A percentile compares a stretch with the other conserved stretches of the same genome.
Conservation (phyloP, 2,113 vertebrate genomes). For the Thermophis baileyi region DNA sequence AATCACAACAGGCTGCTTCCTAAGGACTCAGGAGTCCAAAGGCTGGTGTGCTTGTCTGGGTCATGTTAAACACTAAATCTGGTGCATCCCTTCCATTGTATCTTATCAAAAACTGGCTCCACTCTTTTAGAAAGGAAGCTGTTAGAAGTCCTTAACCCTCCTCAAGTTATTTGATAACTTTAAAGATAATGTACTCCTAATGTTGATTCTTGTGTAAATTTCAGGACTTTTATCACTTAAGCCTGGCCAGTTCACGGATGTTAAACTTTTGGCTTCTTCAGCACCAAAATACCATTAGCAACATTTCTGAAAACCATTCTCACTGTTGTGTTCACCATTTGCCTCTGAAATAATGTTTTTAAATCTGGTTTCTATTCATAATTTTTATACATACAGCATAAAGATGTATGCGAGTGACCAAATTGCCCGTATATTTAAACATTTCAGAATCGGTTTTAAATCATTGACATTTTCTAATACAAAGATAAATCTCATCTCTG, state of each 20-base stretch:
- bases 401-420: not conserved
- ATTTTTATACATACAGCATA: not conserved
- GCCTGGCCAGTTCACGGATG: not conserved
- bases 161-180: not conserved
- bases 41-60: not conserved
- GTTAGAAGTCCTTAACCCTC: not conserved
- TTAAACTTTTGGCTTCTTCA: not conserved
- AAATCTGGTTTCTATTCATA: not conserved
- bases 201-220: not conserved
- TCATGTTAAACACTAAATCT: not conserved
- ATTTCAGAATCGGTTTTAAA: not conserved
- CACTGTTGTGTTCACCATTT: not conserved
- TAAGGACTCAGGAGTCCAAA: not conserved
- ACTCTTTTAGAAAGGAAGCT: not conserved
- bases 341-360: not conserved
- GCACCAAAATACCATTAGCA: not conserved
- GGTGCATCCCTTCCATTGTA: not conserved
- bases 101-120: not conserved
- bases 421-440: not conserved
- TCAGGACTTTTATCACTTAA: not conserved
- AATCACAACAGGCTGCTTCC: constrained; percentile 1
- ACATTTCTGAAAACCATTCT: not conserved
- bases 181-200: not conserved
- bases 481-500: not conserved
- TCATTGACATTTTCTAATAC: not conserved